Evolutionary conservation across 2,113 vertebrate genomes (phyloP).

Genomic region (Hiodon alosoides): DNA sequence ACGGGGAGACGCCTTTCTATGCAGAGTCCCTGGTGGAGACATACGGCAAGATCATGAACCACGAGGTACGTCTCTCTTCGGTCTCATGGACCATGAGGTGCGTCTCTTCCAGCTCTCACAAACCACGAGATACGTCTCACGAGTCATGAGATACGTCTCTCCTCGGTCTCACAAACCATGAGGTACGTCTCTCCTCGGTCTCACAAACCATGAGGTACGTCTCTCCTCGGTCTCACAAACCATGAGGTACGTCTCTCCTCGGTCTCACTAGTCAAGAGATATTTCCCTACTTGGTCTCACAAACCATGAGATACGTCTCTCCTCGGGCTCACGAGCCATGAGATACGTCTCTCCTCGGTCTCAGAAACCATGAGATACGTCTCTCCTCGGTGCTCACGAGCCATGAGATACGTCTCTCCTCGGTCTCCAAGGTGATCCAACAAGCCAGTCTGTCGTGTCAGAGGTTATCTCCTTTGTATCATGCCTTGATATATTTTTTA

Average conservation of each 20-base stretch:
- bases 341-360: not conserved
- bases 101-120: not conserved
- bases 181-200: conserved; percentile 58
- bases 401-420: too few relatives aligned
- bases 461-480: too few relatives aligned
- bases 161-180: conserved; percentile 69
- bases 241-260: too few relatives aligned
- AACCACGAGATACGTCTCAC: not conserved
- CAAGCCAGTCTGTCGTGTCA: too few relatives aligned
- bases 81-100: not conserved
- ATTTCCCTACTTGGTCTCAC: too few relatives aligned
- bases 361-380: not conserved
- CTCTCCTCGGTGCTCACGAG: too few relatives aligned
- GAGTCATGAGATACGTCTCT: too few relatives aligned
- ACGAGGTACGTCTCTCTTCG: conserved; percentile 67
- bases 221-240: not conserved
- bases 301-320: conserved; percentile 83
- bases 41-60: conserved; percentile 98
- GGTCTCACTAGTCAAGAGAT: too few relatives aligned
- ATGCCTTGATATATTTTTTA: too few relatives aligned
- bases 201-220: not conserved
- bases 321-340: too few relatives aligned
- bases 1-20: conserved; percentile 92
- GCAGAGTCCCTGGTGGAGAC: conserved; percentile 93
- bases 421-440: too few relatives aligned